Conservation (phyloP, 2,113 vertebrate species). For the Cephalopterus ornatus region DNA sequence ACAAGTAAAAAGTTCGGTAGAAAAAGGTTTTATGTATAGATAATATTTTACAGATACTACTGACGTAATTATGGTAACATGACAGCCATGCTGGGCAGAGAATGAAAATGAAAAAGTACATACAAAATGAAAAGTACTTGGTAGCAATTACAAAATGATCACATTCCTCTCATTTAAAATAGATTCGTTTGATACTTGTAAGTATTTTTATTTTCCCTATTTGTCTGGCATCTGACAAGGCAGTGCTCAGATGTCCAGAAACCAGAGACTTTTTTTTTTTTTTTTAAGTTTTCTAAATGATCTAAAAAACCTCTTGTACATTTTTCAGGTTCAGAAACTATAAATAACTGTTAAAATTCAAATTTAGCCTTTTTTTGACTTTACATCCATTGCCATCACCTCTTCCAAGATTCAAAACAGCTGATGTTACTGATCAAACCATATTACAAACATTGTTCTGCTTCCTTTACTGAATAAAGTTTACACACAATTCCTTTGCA, state of each 20-base stretch:
- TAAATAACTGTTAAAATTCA: not conserved
- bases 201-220: not conserved
- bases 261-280: not conserved
- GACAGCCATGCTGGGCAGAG: not conserved
- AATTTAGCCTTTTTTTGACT: not conserved
- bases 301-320: not conserved
- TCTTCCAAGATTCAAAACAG: not conserved
- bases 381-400: too few relatives aligned
- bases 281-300: not conserved
- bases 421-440: not conserved
- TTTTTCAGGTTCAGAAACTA: not conserved
- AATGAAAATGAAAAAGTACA: too few relatives aligned
- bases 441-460: not conserved
- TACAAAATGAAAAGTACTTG: not conserved
- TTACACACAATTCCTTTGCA: not conserved
- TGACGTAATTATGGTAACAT: not conserved
- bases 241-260: not conserved
- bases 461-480: not conserved
- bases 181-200: not conserved
- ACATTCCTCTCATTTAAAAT: not conserved
- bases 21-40: not conserved
- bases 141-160: not conserved
- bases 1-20: not conserved
- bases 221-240: not conserved
- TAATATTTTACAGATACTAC: not conserved